phyloP scores from a whole-genome alignment of 2,113 vertebrate genomes.

The Hymenochirus boettgeri region DNA sequence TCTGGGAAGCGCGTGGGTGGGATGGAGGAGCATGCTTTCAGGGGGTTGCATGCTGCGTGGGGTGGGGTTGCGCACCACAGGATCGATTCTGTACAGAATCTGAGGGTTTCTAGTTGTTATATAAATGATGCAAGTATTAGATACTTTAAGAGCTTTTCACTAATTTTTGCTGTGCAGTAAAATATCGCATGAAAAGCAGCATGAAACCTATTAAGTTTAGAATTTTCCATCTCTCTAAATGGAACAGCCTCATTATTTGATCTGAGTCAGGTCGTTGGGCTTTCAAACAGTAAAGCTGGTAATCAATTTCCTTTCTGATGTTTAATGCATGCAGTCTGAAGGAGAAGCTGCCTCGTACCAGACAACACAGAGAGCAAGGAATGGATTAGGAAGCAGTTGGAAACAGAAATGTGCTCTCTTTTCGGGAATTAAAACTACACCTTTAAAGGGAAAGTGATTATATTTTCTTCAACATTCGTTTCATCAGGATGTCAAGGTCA shows the following conservation, averaged over 20 bases:
- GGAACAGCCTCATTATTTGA: conserved; percentile 42
- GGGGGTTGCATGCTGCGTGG: too few species aligned
- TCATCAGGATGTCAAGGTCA: conserved; percentile 59
- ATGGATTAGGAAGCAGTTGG: conserved; percentile 35
- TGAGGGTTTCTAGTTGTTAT: too few species aligned
- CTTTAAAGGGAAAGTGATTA: conserved; percentile 25
- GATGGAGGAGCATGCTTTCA: too few species aligned
- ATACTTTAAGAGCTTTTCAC: conserved; percentile 6
- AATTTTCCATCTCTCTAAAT: conserved; percentile 31
- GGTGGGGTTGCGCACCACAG: too few species aligned
- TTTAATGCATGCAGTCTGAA: conserved; percentile 42
- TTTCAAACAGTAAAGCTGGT: conserved; percentile 30
- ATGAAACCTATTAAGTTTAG: conserved; percentile 34
- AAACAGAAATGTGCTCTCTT: conserved; percentile 6
- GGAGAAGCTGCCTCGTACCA: conserved; percentile 52
- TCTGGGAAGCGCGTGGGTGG: too few species aligned
- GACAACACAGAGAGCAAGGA: conserved; percentile 28
- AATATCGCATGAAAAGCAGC: background rate
- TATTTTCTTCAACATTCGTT: background rate
- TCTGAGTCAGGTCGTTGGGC: conserved; percentile 20
- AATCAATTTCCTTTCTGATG: conserved; percentile 44
- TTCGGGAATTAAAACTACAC: conserved; percentile 20
- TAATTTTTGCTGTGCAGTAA: background rate
- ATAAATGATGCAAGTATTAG: background rate
- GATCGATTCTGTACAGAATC: too few species aligned